phyloP scores from a whole-genome alignment of 2,888 invertebrate species.

The Cheilosia variabilis region DNA sequence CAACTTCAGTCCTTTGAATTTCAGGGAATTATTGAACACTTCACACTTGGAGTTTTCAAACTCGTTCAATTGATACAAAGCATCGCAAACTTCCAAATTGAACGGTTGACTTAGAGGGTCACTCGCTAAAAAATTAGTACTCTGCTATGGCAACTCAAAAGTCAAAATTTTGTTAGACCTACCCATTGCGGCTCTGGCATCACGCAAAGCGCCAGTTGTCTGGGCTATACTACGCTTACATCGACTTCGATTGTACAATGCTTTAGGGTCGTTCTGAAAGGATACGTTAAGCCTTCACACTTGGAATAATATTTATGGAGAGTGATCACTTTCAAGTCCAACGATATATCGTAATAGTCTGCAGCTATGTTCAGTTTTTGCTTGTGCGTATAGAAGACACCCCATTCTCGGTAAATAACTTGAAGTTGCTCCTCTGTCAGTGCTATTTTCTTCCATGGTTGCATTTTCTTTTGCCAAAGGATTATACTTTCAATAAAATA shows the following conservation, averaged over 20 bases:
- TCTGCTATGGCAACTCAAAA: background rate
- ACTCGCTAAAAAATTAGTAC: constrained; percentile 43
- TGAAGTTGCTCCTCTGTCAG: constrained; percentile 80
- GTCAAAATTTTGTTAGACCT: constrained; percentile 28
- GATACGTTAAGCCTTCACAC: background rate
- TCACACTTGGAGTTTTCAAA: constrained; percentile 79
- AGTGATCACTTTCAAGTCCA: constrained; percentile 76
- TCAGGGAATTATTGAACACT: constrained; percentile 78
- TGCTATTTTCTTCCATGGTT: constrained; percentile 75
- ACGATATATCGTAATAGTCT: constrained; percentile 80
- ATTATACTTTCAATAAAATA: too few relatives aligned
- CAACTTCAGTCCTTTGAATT: constrained; percentile 79
- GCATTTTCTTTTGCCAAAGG: background rate
- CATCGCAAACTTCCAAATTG: constrained; percentile 81
- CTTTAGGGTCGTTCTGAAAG: constrained; percentile 77
- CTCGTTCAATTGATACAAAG: constrained; percentile 80
- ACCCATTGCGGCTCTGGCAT: constrained; percentile 79
- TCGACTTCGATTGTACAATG: constrained; percentile 80
- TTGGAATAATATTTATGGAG: too few relatives aligned
- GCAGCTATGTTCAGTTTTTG: constrained; percentile 80
- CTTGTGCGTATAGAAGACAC: constrained; percentile 80
- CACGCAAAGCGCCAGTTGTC: constrained; percentile 78
- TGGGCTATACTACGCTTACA: constrained; percentile 80
- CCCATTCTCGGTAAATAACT: constrained; percentile 82
- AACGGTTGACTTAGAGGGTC: constrained; percentile 78